Evolutionary conservation across 2,113 vertebrate species (phyloP).

Genomic region (Caranx melampygus): DNA sequence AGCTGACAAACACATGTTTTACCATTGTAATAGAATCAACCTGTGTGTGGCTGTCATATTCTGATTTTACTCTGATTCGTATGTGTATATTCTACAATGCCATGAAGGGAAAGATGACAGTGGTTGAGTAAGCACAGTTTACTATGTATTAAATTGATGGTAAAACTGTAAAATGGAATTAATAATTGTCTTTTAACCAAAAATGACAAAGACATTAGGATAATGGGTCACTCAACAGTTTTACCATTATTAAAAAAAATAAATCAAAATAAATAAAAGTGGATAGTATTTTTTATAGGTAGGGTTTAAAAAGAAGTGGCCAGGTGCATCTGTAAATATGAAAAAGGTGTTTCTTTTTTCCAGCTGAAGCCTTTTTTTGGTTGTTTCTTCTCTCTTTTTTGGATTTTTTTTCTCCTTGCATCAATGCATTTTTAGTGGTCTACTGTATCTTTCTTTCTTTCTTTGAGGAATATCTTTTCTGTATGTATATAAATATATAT

Average conservation of each 20-base stretch:
- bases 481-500: constrained; percentile 83
- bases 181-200: constrained; percentile 64
- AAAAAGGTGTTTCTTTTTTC: constrained; percentile 73
- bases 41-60: constrained; percentile 29
- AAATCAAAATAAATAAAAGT: constrained; percentile 85
- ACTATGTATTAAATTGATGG: constrained; percentile 65
- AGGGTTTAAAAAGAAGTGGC: constrained; percentile 85
- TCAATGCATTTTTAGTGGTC: constrained; percentile 83
- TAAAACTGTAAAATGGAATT: constrained; percentile 69
- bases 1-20: constrained; percentile 37
- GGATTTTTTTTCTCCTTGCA: constrained; percentile 50
- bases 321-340: constrained; percentile 95
- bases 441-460: constrained; percentile 81
- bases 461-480: constrained; percentile 67
- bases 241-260: constrained; percentile 90
- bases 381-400: constrained; percentile 25
- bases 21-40: constrained; percentile 33
- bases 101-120: constrained; percentile 38
- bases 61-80: constrained; percentile 56
- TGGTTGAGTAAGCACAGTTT: constrained; percentile 82
- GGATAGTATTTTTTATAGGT: constrained; percentile 99
- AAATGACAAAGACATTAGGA: constrained; percentile 60
- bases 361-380: constrained; percentile 30
- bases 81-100: constrained; percentile 55
- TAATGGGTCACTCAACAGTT: constrained; percentile 63